phyloP scores from a whole-genome alignment of 2,797 vertebrate species.

The Notamacropus eugenii region DNA sequence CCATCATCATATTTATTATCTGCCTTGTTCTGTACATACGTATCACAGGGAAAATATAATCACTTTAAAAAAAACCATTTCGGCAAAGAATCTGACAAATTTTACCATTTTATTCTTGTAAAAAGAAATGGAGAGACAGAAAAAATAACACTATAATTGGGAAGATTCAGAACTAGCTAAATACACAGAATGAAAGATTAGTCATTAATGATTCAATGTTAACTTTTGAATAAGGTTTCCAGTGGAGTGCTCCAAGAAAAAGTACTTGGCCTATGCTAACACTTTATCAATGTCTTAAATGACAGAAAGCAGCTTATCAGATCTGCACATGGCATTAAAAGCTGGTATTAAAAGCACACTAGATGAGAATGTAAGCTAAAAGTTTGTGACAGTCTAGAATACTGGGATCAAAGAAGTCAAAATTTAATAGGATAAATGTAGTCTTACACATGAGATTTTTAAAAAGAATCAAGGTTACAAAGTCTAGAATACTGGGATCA shows the following conservation, averaged over 20 bases:
- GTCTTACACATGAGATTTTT: no score
- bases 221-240: neutral
- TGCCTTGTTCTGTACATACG: neutral
- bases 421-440: no score
- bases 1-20: neutral
- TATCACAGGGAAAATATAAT: no score
- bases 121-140: neutral
- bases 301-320: neutral
- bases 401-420: neutral
- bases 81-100: neutral
- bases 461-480: neutral
- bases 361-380: neutral
- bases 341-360: neutral
- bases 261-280: neutral
- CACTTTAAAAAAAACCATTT: neutral
- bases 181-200: neutral
- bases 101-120: neutral
- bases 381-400: neutral
- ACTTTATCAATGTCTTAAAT: neutral
- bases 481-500: no score
- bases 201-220: neutral
- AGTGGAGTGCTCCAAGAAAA: neutral
- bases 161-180: neutral
- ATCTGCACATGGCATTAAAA: neutral
- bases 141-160: neutral